These are phyloP conservation scores for Crambe crambe DNA, from an alignment of 37 sponge, comb jelly and placozoan genomes.

Conservation along the genomic window DNA sequence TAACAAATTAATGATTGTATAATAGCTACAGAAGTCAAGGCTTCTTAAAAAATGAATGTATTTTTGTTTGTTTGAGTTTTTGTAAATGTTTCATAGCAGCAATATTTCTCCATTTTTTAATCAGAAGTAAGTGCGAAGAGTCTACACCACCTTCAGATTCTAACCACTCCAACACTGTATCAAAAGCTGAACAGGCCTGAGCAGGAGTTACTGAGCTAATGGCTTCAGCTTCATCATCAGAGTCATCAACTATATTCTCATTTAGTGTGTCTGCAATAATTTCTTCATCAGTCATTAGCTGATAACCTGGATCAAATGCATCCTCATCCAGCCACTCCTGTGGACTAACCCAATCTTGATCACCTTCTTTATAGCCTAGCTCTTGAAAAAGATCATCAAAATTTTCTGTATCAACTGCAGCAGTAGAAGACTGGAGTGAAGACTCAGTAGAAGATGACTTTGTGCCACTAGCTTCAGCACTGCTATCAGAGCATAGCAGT, in stretches of 20 bases:
- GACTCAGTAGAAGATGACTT: neutral
- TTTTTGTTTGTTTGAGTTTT: neutral
- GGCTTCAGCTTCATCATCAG: neutral
- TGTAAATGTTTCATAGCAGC: neutral
- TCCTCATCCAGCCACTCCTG: neutral
- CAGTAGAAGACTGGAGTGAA: neutral
- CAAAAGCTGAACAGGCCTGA: neutral
- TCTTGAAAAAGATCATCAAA: neutral
- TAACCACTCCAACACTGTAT: neutral
- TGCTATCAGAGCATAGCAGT: neutral
- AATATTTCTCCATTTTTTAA: neutral
- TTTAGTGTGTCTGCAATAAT: neutral
- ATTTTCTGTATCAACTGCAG: neutral
- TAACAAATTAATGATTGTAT: too few relatives aligned
- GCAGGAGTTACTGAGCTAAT: neutral
- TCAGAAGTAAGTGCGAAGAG: neutral
- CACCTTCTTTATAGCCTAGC: neutral
- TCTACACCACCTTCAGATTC: neutral
- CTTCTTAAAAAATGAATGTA: neutral
- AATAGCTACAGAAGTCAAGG: too few relatives aligned
- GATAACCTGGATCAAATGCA: neutral
- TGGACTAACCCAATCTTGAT: conserved; percentile 1
- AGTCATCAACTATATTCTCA: neutral
- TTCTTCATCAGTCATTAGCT: neutral
- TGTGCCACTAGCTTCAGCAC: neutral